Percentiles rank a stretch among this genome's conserved stretches.
Evolutionary conservation across 1,140 invertebrate species (phyloP).

Genomic region (Drosophila parvula): DNA sequence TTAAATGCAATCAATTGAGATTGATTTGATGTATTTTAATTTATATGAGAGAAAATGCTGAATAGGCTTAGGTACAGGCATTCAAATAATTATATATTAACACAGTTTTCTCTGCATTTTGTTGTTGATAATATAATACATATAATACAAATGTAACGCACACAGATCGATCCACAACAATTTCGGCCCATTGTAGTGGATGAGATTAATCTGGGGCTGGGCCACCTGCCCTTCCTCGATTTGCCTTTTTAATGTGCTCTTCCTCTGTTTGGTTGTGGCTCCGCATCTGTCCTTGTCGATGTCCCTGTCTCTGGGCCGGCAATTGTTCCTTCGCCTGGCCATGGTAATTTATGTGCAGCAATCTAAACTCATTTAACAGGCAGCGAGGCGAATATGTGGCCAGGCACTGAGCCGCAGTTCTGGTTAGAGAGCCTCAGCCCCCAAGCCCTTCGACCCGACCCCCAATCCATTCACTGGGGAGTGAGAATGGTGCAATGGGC

Average conservation of each 20-base stretch:
- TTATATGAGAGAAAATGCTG: not conserved
- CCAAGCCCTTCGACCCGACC: conserved; percentile 11
- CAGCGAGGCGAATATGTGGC: conserved; percentile 64
- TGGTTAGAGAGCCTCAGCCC: conserved; percentile 12
- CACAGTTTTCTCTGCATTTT: not conserved
- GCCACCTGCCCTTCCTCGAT: conserved; percentile 14
- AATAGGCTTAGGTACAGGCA: not conserved
- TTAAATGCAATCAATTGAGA: conserved; percentile 6
- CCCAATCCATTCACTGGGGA: conserved; percentile 13
- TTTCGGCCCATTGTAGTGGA: conserved; percentile 11
- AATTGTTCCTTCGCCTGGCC: conserved; percentile 25
- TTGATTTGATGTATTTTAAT: conserved; percentile 2
- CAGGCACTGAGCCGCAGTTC: conserved; percentile 17
- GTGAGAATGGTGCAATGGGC: conserved; percentile 23
- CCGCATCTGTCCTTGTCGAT: conserved; percentile 20
- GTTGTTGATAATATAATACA: not conserved
- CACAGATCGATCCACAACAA: not conserved
- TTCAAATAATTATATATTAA: not conserved
- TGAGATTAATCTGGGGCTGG: conserved; percentile 12
- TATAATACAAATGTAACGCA: not conserved
- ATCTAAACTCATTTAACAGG: conserved; percentile 71
- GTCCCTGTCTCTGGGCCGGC: conserved; percentile 27
- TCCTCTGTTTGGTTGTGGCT: conserved; percentile 13
- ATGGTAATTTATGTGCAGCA: conserved; percentile 71
- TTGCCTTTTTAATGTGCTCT: conserved; percentile 27